Base-by-base conservation (phyloP, 2,888 invertebrate species). In the Iphiclides podalirius region DNA sequence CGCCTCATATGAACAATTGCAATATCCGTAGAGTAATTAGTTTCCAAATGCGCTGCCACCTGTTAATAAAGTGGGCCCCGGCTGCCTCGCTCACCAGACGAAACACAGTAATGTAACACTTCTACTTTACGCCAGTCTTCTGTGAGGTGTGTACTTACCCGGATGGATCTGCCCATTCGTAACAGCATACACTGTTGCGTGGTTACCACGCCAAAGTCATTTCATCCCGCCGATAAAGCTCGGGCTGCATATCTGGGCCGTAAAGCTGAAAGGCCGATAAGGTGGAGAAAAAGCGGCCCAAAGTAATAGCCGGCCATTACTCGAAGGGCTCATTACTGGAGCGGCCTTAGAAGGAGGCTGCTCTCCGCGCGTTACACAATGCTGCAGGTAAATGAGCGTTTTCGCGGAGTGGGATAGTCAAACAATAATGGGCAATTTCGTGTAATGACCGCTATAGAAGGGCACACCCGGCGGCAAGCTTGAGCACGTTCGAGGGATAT, bases 401-500 rank as follows among this genome's bases (percentile, higher is more conserved):
- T 76, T 75, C 69, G 66, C 65, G 50, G 63, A 66, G 67, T 74
- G 77, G 78, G 80, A 72, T 74, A 65, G 81, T 75, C 81, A 66
- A 69, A 71, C 73, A 72, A 75, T 81, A 79, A 83, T 81, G 73
- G 79, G 67, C 75, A 75, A 81, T 79, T 73, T 63, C 62, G 57
- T 58, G 64, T 79, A 78, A 78, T 72, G 72, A 70, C 68, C 66
- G 61, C 55, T 62, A 59, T 66, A 68, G 20, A 23, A 15, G 47
- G n/a, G 59, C 57, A 61, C 61, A 55, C 53, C 14, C 49, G 37
- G 1, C 23, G 31, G 31, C 14, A 44, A 43, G 46, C 53, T 34
- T 41, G 46, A 11, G 9, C 20, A 20, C 26, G n/a, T n/a, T n/a
- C n/a, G n/a, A n/a, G n/a, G n/a, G n/a, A n/a, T n/a, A n/a, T n/a